A percentile compares a stretch with the other conserved stretches of the same genome.
Evolutionary conservation across 1,140 invertebrate species (phyloP).

Genomic region (Drosophila bocqueti): DNA sequence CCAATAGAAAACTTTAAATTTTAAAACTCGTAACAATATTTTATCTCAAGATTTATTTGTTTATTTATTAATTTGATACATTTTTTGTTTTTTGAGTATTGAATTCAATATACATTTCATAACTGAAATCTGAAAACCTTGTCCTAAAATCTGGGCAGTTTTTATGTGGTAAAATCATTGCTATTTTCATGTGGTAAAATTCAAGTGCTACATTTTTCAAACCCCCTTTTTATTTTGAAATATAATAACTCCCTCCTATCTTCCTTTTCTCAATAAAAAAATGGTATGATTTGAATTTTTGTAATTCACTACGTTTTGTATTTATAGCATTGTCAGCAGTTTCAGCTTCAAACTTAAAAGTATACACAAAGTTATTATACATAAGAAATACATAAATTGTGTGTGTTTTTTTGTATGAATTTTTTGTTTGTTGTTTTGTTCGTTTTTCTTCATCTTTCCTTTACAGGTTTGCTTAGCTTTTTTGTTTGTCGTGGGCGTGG

Average conservation of each 20-base stretch:
- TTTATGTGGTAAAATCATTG: neutral
- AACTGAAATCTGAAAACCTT: neutral
- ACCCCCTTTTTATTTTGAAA: neutral
- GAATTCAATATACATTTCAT: neutral
- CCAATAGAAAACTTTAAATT: no score
- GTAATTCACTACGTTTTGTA: conserved; percentile 80
- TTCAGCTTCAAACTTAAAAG: conserved; percentile 71
- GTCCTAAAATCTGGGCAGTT: neutral
- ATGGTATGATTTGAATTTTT: conserved; percentile 53
- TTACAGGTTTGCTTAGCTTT: conserved; percentile 37
- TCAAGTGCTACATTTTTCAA: neutral
- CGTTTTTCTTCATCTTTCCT: conserved; percentile 42
- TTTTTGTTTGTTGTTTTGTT: conserved; percentile 52
- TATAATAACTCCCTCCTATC: neutral
- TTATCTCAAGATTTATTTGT: no score
- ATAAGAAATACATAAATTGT: conserved; percentile 62
- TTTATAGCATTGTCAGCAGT: conserved; percentile 81
- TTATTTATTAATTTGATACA: no score
- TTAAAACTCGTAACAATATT: no score
- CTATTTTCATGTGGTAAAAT: neutral
- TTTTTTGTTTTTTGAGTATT: no score
- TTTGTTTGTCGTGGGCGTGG: conserved; percentile 65
- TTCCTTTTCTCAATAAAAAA: neutral
- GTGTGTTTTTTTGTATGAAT: conserved; percentile 57
- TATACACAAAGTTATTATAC: conserved; percentile 73